Percentiles rank a stretch among this genome's conserved stretches.
These are phyloP conservation scores for Scolanthus callimorphus DNA, from an alignment of 92 coral and sea anemone genomes.

Conservation along the genomic window DNA sequence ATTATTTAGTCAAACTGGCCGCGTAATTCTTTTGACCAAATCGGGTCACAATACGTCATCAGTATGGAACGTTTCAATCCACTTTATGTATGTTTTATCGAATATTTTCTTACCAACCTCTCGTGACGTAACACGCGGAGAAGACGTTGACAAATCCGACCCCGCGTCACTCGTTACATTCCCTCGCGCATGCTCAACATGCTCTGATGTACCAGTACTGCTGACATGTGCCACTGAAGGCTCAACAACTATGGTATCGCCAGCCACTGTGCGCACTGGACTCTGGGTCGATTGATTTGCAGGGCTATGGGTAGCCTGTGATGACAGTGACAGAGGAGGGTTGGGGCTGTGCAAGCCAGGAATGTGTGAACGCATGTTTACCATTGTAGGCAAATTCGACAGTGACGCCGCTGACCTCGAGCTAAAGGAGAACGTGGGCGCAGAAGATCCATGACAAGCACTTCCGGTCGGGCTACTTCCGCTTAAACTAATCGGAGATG, in stretches of 20 bases:
- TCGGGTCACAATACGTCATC: no score
- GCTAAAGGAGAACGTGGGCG: conserved; percentile 4
- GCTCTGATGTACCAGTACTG: conserved; percentile 87
- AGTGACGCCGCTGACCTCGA: conserved; percentile 14
- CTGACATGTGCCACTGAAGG: conserved; percentile 87
- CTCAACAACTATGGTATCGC: conserved; percentile 53
- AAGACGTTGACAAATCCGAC: conserved; percentile 75
- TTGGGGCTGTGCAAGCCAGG: conserved; percentile 36
- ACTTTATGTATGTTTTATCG: no score
- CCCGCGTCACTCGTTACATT: conserved; percentile 59
- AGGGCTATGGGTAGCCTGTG: conserved; percentile 36
- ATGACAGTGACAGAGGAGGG: conserved; percentile 29
- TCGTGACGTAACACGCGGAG: conserved; percentile 58
- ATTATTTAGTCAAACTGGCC: no score
- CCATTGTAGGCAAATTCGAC: conserved; percentile 35
- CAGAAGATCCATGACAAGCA: no score
- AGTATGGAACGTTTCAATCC: no score
- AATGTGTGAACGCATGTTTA: conserved; percentile 18
- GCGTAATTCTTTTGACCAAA: no score
- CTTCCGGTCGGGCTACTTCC: not conserved
- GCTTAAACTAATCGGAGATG: conserved; percentile 2
- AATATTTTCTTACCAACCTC: no score
- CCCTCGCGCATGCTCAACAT: conserved; percentile 54
- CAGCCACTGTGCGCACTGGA: conserved; percentile 56
- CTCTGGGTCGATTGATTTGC: conserved; percentile 28